A percentile compares a stretch with the other conserved stretches of the same genome.
Evolutionary conservation across 2,888 invertebrate genomes (phyloP).

Genomic region (Protonemura montana): DNA sequence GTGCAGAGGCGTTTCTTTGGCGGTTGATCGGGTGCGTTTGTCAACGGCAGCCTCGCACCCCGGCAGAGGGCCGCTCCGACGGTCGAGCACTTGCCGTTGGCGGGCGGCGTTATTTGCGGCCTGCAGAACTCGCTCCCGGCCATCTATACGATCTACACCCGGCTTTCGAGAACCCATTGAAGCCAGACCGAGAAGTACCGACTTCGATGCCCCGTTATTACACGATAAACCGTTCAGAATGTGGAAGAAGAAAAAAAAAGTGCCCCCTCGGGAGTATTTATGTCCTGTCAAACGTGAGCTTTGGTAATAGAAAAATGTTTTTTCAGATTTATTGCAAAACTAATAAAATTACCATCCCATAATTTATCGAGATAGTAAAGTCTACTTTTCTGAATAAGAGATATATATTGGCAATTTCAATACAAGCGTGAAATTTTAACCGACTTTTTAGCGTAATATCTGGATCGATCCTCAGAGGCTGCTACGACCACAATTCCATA

Average conservation of each 20-base stretch:
- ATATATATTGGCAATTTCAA: conserved; percentile 30
- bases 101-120: background rate
- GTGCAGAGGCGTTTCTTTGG: conserved; percentile 7
- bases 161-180: conserved; percentile 1
- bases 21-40: background rate
- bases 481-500: background rate
- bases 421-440: conserved; percentile 28
- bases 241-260: background rate
- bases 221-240: conserved; percentile 18
- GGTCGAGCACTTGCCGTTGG: conserved; percentile 9
- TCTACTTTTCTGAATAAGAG: background rate
- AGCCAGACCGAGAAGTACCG: conserved; percentile 24
- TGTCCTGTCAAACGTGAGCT: background rate
- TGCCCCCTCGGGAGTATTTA: background rate
- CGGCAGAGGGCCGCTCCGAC: background rate
- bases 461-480: background rate
- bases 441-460: conserved; percentile 9
- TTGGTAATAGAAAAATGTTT: conserved; percentile 12
- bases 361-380: conserved; percentile 19
- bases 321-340: background rate
- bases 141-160: conserved; percentile 13
- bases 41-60: background rate
- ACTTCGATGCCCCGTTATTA: conserved; percentile 30
- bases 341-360: conserved; percentile 30
- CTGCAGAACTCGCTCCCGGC: background rate